Percentiles rank a stretch among this genome's conserved stretches.
Evolutionary conservation across 2,888 invertebrate genomes (phyloP).

Genomic region (Leptopilina syphax): DNA sequence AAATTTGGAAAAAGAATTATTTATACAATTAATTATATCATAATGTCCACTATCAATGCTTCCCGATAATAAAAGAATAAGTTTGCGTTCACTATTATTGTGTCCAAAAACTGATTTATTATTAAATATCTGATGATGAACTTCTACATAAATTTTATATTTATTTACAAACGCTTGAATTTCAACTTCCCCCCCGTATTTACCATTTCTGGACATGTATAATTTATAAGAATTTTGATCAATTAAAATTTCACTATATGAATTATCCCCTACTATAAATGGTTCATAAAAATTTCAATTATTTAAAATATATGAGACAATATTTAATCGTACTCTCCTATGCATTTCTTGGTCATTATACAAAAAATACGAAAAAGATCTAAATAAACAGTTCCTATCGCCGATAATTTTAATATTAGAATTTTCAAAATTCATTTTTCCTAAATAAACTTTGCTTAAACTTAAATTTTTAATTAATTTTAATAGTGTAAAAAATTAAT

Average conservation of each 20-base stretch:
- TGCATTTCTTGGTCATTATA: not conserved
- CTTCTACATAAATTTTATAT: conserved; percentile 3
- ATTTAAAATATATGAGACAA: not conserved
- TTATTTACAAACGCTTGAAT: not conserved
- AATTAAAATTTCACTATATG: not conserved
- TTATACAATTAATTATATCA: not conserved
- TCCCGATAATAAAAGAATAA: not conserved
- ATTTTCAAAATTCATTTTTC: not conserved
- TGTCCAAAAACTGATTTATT: not conserved
- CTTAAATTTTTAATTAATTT: no score
- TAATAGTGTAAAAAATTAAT: no score
- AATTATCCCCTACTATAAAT: not conserved
- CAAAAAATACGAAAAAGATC: not conserved
- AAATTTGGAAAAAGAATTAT: not conserved
- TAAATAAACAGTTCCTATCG: not conserved
- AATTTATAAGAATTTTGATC: not conserved
- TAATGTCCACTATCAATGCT: not conserved
- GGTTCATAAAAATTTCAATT: not conserved
- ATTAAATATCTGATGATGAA: not conserved
- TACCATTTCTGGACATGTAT: not conserved
- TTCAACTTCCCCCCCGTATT: not conserved
- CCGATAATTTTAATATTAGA: not conserved
- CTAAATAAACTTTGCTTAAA: no score
- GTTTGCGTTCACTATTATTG: not conserved
- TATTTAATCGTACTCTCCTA: not conserved